Conservation (phyloP, 1,140 invertebrate species). For the Drosophila teissieri region DNA sequence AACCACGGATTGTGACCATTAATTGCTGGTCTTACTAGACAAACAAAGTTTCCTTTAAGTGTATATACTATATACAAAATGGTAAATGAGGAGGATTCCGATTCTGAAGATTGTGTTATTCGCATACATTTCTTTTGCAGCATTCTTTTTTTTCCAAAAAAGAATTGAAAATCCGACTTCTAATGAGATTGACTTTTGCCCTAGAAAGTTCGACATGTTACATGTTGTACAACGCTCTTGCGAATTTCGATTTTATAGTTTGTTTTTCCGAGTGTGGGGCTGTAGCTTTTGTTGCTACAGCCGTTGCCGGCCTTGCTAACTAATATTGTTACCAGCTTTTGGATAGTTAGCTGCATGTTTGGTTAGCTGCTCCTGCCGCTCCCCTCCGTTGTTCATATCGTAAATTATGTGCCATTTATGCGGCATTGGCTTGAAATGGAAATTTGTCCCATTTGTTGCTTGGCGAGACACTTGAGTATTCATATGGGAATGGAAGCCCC, state of each 20-base stretch:
- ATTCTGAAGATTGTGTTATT: too few relatives aligned
- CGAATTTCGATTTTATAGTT: neutral
- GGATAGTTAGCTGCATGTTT: conserved; percentile 81
- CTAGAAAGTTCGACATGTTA: too few relatives aligned
- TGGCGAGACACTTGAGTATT: conserved; percentile 78
- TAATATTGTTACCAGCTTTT: conserved; percentile 80
- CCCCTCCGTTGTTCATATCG: conserved; percentile 64
- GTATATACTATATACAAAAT: too few relatives aligned
- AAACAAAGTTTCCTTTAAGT: too few relatives aligned
- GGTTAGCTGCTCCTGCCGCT: conserved; percentile 58
- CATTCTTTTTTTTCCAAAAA: too few relatives aligned
- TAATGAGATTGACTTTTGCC: too few relatives aligned
- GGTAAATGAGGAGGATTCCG: too few relatives aligned
- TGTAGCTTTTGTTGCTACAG: conserved; percentile 25
- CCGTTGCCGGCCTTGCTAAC: conserved; percentile 54
- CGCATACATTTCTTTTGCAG: too few relatives aligned
- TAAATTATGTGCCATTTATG: conserved; percentile 83
- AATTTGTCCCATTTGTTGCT: conserved; percentile 83
- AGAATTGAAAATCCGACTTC: too few relatives aligned
- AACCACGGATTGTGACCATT: too few relatives aligned
- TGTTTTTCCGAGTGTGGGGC: conserved; percentile 4
- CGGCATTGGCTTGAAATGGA: conserved; percentile 81
- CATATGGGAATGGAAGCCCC: conserved; percentile 72
- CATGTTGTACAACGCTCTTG: too few relatives aligned
- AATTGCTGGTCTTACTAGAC: too few relatives aligned